Base-by-base conservation (phyloP, 2,888 invertebrate species). In the Phaedon cochleariae region DNA sequence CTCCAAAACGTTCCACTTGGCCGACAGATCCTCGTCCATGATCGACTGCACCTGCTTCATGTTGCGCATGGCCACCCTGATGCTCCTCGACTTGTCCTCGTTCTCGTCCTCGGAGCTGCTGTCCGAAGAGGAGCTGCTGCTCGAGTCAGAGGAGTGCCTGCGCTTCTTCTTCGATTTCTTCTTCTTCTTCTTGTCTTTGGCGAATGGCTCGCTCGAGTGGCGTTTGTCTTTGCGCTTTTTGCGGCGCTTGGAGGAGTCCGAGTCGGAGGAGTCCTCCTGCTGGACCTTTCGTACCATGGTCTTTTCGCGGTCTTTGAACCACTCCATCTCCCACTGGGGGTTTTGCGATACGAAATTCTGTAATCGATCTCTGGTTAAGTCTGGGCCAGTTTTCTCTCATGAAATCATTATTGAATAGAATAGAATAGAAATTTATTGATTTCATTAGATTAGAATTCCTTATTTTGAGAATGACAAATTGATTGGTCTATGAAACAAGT, bases 321-420 rank as follows among this genome's bases (percentile, higher is more conserved):
- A 95, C 77, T 94, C 93, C 0, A 90, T 90, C 81, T 95, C 95
- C 91, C 94, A 95, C 76, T 93, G 92, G 0, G 94, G 93, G 84
- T 94, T 94, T 81, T 93, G 91, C 68, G 92, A 91, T 17, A 93
- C 89, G 79, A 92, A 94, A 77, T 89, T 89, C 94, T 95, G 79
- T 22, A 70, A 67, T 63, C 57, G 21, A 21, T 34, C 10, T 10
- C 2, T 9, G 34, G 34, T 34, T 34, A 34, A 26, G 7, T 7
- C n/a, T n/a, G n/a, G n/a, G n/a, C n/a, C n/a, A n/a, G n/a, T n/a
- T n/a, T n/a, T n/a, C n/a, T n/a, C n/a, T n/a, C n/a, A n/a, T n/a
- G n/a, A n/a, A n/a, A n/a, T n/a, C n/a, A n/a, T n/a, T n/a, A n/a
- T n/a, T n/a, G n/a, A n/a, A n/a, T n/a, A n/a, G n/a, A n/a, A n/a